Base-by-base conservation (phyloP, 2,888 invertebrate species). In the Lithophane ornitopus region DNA sequence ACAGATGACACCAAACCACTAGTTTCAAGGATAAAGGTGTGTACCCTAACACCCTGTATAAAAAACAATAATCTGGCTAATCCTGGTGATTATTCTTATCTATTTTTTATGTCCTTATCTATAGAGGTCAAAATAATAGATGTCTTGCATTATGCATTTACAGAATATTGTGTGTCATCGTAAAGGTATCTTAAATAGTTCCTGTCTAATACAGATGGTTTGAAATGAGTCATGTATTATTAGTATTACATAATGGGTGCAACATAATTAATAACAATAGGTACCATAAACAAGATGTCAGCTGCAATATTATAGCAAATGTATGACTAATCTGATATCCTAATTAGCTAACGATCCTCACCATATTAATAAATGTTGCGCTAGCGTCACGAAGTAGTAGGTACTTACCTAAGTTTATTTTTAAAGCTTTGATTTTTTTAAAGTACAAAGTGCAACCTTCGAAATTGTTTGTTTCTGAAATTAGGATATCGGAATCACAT, bases 181-280 rank as follows among this genome's bases (percentile, higher is more conserved):
- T 39, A 73, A 3, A 52, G 52, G n/a, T n/a, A 73, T 61, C 14
- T 52, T 19, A 46, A 59, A 59, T 52, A 81, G 78, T 59, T 76
- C 63, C 52, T 52, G 44, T 12, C 73, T 34, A 22, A 44, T 16
- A 79, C 54, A 54, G 58, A 82, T 59, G 58, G 34, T 34, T 41
- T 26, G 4, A 19, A 28, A 70, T 80, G 78, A 80, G 28, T 80
- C 80, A 78, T 41, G 16, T n/a, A 49, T 34, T 34, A 34, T 34
- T 34, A 34, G 34, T 34, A 34, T 39, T 56, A 46, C 39, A 54
- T 39, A 52, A 70, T 70, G 66, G 44, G 56, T 78, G 80, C 66
- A 70, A 28, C 66, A 67, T 67, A 63, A 79, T 80, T 79, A 62
- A 61, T 78, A 70, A 65, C 49, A 78, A 84, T 79, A 67, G 75